Evolutionary conservation across 2,888 invertebrate species (phyloP), one percentile per base, ranked within the genome.

Genomic region (Cabera pusaria): DNA sequence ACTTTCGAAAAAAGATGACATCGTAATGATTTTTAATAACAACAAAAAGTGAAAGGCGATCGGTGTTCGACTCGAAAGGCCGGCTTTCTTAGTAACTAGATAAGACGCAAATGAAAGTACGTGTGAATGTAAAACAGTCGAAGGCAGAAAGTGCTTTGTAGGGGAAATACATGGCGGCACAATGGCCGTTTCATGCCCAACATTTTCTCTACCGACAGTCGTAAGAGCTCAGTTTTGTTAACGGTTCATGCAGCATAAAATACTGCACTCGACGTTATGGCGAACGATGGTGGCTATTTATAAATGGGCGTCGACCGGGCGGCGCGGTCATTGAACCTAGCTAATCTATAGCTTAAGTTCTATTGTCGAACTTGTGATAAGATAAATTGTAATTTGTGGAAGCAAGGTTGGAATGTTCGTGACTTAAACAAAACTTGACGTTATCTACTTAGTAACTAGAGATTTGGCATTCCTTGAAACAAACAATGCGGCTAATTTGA

Each of bases 21-120:
- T 64, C 61, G 64, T 72, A 73, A 78, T 76, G 72, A 74, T 73
- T 77, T 77, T 80, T 77, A 74, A 76, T 77, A 78, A 71, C 44
- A 73, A 72, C 70, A 58, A 82, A 82, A 82, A 87, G 87, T 85
- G 86, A 87, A 86, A 86, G 86, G 81, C 59, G 66, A 68, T 75
- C 70, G 66, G 52, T 21, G 25, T 47, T 49, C 35, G 39, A 34
- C 36, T 35, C 37, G 53, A 53, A 50, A 53, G 64, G 75, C 80
- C 67, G 75, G 25, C 82, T 81, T 82, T 82, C 80, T 64, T 72
- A 57, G 83, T 76, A 79, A 82, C 82, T 75, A 80, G 83, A 83
- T 79, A 76, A 77, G 73, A 47, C 54, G 64, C 57, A 64, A 71
- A 83, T 65, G 86, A 86, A 86, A 86, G 86, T 74, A 60, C 59